A percentile compares a stretch with the other conserved stretches of the same genome.
Conservation (phyloP, 2,113 vertebrate species). For the Emydocephalus ijimae region DNA sequence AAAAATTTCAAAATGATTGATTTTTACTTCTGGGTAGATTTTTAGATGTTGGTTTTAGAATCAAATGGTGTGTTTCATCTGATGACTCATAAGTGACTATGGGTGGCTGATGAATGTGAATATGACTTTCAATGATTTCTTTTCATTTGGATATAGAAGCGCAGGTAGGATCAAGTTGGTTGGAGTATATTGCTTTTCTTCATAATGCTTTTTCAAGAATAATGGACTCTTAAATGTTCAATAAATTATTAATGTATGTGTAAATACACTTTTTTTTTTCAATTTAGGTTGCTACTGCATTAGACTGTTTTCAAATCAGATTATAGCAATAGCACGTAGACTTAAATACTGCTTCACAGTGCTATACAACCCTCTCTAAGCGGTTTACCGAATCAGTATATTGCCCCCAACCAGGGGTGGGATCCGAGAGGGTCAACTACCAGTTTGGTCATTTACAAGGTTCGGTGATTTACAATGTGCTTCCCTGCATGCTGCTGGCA, state of each 20-base stretch:
- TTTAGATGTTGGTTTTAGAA: not conserved
- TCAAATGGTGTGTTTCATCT: not conserved
- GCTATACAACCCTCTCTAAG: not conserved
- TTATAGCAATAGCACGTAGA: not conserved
- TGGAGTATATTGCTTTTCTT: no score
- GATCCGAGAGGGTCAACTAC: no score
- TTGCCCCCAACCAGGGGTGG: not conserved
- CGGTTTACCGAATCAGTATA: not conserved
- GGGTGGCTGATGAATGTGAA: not conserved
- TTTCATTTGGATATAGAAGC: not conserved
- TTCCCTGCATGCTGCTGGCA: no score
- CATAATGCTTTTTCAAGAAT: not conserved
- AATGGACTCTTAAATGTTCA: not conserved
- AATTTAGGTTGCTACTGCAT: not conserved
- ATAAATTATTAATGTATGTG: not conserved
- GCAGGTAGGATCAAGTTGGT: not conserved
- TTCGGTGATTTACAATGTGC: no score
- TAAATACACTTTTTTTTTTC: not conserved
- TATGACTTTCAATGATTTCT: not conserved
- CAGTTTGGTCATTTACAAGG: no score
- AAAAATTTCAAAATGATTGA: constrained; percentile 1
- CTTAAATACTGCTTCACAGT: not conserved
- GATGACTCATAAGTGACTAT: not conserved
- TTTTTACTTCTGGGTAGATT: not conserved
- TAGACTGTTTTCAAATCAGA: not conserved